Evolutionary conservation across 2,888 invertebrate genomes (phyloP).

Genomic region (Drosophila merina): DNA sequence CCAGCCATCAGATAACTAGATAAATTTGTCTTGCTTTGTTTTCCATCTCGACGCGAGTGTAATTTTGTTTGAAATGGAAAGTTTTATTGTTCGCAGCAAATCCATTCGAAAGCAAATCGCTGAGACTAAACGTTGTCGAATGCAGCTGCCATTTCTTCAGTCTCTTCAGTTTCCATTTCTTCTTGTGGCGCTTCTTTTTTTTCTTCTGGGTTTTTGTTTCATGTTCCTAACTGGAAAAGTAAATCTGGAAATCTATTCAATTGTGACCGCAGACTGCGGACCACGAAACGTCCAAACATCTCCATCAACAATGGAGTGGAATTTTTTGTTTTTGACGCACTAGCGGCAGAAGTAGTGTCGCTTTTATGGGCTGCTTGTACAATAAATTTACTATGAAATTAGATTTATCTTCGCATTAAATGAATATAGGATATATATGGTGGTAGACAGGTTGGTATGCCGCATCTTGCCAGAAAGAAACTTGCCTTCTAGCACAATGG

Average conservation of each 20-base stretch:
- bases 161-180: constrained; percentile 15
- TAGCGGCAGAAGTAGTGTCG: constrained; percentile 1
- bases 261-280: constrained; percentile 48
- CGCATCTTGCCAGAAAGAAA: constrained; percentile 1
- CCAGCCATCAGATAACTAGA: constrained; percentile 56
- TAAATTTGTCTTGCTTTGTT: constrained; percentile 69
- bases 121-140: constrained; percentile 62
- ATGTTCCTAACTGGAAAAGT: constrained; percentile 50
- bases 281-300: constrained; percentile 3
- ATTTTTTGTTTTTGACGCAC: constrained; percentile 14
- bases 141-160: constrained; percentile 60
- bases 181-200: constrained; percentile 13
- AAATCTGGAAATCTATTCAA: constrained; percentile 61
- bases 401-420: constrained; percentile 40
- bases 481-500: constrained; percentile 40
- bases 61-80: constrained; percentile 74
- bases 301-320: constrained; percentile 27
- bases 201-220: constrained; percentile 20
- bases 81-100: constrained; percentile 70
- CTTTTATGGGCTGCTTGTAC: constrained; percentile 32
- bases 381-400: constrained; percentile 41
- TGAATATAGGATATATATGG: constrained; percentile 31
- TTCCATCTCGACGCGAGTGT: constrained; percentile 36
- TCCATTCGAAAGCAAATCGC: constrained; percentile 65
- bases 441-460: constrained; percentile 4